Conservation (phyloP, 2,113 vertebrate species). For the Melanocharis versteri region DNA sequence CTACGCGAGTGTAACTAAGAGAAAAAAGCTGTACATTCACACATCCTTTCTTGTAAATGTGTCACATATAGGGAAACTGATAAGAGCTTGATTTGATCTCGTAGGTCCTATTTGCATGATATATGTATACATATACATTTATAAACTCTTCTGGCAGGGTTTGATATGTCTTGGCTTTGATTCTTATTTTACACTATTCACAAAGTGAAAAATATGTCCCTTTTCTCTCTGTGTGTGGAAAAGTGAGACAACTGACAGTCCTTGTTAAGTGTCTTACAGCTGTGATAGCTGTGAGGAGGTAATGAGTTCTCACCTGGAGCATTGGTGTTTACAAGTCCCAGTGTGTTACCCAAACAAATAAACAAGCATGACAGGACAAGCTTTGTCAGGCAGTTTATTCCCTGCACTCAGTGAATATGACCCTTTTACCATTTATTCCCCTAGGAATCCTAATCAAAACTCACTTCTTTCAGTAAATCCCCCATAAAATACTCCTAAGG, state of each 20-base stretch:
- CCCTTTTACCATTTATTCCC: neutral
- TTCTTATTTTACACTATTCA: neutral
- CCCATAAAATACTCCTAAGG: neutral
- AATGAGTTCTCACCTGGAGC: constrained; percentile 10
- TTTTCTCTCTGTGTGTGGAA: neutral
- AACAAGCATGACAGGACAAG: neutral
- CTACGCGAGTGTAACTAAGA: neutral
- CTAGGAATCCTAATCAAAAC: neutral
- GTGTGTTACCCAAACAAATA: neutral
- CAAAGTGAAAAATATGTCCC: neutral
- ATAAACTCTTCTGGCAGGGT: neutral
- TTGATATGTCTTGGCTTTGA: neutral
- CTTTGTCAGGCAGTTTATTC: neutral
- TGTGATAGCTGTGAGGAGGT: neutral
- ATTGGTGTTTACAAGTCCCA: neutral
- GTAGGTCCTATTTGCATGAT: neutral
- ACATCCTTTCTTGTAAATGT: neutral
- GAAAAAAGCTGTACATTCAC: neutral
- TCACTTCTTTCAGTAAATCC: neutral
- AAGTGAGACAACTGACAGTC: neutral
- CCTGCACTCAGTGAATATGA: neutral
- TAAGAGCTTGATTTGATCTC: neutral
- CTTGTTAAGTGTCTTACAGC: neutral
- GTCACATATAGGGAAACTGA: neutral
- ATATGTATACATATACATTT: neutral